A percentile compares a stretch with the other conserved stretches of the same genome.
Conservation (phyloP, 2,113 vertebrate species). For the Anhinga rufa region DNA sequence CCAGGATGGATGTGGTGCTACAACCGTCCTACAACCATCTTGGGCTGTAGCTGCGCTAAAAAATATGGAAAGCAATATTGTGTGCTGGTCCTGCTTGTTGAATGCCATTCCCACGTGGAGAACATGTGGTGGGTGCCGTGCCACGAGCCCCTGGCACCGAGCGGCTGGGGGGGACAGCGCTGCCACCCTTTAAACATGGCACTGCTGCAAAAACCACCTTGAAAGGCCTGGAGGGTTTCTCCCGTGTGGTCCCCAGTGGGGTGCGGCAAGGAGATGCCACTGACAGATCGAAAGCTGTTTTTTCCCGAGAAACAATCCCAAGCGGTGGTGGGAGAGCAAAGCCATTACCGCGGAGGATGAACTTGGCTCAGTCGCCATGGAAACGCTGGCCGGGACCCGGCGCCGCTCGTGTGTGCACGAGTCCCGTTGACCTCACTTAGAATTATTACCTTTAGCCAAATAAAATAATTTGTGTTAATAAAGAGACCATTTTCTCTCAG, state of each 20-base stretch:
- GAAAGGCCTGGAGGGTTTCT: rapidly evolving
- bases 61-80: rapidly evolving
- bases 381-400: slow-evolving; percentile 62
- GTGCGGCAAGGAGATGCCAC: background rate
- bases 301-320: background rate
- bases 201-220: rapidly evolving
- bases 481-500: slow-evolving; percentile 69
- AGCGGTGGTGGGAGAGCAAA: slow-evolving; percentile 7
- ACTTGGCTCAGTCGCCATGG: slow-evolving; percentile 68
- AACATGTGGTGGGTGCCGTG: rapidly evolving
- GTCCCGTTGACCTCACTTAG: slow-evolving; percentile 75
- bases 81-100: background rate
- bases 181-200: rapidly evolving
- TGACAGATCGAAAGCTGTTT: background rate
- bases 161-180: background rate
- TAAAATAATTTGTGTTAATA: slow-evolving; percentile 83
- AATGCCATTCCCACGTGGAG: rapidly evolving
- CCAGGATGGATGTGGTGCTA: background rate
- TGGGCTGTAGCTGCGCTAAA: background rate
- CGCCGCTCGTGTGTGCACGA: background rate
- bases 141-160: rapidly evolving
- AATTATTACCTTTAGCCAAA: slow-evolving; percentile 83
- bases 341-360: slow-evolving; percentile 20
- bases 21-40: rapidly evolving
- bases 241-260: rapidly evolving